Percentiles rank a stretch among this genome's conserved stretches.
Evolutionary conservation across 2,113 vertebrate genomes (phyloP).

Genomic region (Nothobranchius furzeri): DNA sequence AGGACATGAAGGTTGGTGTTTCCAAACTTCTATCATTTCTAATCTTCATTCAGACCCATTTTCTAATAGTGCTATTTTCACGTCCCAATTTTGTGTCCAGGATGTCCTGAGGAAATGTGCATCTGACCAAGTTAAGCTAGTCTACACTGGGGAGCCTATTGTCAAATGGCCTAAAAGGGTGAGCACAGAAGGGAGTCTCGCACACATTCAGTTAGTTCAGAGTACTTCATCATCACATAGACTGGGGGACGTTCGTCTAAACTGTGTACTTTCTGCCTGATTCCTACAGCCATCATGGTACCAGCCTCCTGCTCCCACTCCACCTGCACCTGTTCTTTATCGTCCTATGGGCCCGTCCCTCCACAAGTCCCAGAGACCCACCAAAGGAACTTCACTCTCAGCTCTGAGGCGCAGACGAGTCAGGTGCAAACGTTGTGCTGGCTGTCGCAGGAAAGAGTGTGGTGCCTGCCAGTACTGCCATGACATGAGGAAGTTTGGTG

Average conservation of each 20-base stretch:
- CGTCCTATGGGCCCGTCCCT: conserved; percentile 69
- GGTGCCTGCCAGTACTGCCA: conserved; percentile 92
- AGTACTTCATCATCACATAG: background rate
- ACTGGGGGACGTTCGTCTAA: background rate
- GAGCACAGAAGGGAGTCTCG: conserved; percentile 58
- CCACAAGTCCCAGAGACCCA: conserved; percentile 76
- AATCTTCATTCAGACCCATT: background rate
- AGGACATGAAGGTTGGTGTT: conserved; percentile 85
- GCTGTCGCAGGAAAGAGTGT: conserved; percentile 90
- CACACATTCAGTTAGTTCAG: background rate
- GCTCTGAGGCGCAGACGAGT: conserved; percentile 89
- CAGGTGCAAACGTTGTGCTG: conserved; percentile 91
- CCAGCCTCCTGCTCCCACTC: conserved; percentile 63
- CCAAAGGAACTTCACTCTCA: conserved; percentile 85
- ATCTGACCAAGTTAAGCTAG: conserved; percentile 85
- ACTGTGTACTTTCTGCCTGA: background rate
- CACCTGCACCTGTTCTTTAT: conserved; percentile 62
- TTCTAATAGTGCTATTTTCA: background rate
- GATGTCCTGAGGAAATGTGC: conserved; percentile 86
- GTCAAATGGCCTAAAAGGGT: conserved; percentile 96
- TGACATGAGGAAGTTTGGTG: conserved; percentile 96
- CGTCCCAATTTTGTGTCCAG: conserved; percentile 60
- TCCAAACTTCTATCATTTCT: background rate
- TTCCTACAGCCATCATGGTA: conserved; percentile 79
- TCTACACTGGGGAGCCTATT: conserved; percentile 94